phyloP scores from a whole-genome alignment of 2,888 invertebrate species.

The Caenorhabditis sulstoni region DNA sequence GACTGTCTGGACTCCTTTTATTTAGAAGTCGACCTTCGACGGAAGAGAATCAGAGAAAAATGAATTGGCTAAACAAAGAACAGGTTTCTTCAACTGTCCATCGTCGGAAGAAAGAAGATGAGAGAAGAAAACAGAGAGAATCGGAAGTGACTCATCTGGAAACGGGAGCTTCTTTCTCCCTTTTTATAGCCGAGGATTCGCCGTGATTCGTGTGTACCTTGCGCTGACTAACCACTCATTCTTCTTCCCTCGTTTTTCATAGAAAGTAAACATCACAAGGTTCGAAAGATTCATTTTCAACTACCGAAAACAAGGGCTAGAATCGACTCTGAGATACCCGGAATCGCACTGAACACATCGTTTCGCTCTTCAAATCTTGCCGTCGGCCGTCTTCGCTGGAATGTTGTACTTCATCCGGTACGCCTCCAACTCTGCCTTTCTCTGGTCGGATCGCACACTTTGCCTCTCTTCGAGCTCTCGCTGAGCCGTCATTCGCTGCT shows the following conservation, averaged over 20 bases:
- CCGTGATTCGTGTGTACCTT: conserved; percentile 38
- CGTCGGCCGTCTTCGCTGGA: conserved; percentile 41
- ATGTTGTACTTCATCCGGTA: conserved; percentile 65
- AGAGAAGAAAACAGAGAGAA: conserved; percentile 16
- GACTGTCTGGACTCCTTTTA: conserved; percentile 24
- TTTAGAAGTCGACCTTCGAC: conserved; percentile 5
- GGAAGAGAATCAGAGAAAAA: conserved; percentile 1
- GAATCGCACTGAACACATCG: not conserved
- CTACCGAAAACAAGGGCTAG: conserved; percentile 9
- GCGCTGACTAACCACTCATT: conserved; percentile 55
- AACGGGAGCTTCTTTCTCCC: conserved; percentile 19
- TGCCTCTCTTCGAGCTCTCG: conserved; percentile 56
- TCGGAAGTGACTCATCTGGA: conserved; percentile 46
- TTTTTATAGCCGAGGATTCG: conserved; percentile 19
- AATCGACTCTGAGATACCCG: conserved; percentile 13
- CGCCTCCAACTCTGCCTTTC: conserved; percentile 64
- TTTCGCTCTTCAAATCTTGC: conserved; percentile 32
- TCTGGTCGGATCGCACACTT: conserved; percentile 49
- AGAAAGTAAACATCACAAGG: conserved; percentile 40
- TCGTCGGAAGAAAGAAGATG: not conserved
- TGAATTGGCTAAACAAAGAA: conserved; percentile 51
- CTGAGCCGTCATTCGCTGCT: conserved; percentile 44
- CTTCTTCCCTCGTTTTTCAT: conserved; percentile 6
- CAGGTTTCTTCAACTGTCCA: conserved; percentile 32
- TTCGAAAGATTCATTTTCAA: conserved; percentile 33